phyloP scores from a whole-genome alignment of 2,888 invertebrate genomes.

The Troides aeacus region DNA sequence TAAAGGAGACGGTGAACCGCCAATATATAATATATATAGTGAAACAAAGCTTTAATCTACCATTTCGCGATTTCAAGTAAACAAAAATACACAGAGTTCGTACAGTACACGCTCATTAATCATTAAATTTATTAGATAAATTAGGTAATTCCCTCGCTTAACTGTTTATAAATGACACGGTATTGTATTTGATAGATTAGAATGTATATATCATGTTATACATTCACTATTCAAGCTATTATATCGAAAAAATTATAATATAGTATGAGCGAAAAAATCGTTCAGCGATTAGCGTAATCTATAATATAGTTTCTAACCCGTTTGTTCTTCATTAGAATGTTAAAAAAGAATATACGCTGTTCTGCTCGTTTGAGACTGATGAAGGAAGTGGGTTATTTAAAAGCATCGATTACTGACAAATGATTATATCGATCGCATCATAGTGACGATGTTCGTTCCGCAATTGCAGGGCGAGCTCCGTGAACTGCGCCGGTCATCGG shows the following conservation, averaged over 20 bases:
- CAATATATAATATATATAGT: too few species aligned
- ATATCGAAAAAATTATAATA: too few species aligned
- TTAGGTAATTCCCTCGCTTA: background rate
- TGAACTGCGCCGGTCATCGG: conserved; percentile 63
- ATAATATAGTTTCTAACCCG: too few species aligned
- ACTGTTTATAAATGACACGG: background rate
- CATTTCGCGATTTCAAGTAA: background rate
- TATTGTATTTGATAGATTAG: background rate
- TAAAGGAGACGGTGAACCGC: too few species aligned
- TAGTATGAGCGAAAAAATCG: too few species aligned
- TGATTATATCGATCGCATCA: conserved; percentile 44
- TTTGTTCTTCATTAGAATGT: too few species aligned
- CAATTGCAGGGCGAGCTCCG: conserved; percentile 60
- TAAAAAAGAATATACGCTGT: background rate
- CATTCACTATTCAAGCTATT: too few species aligned
- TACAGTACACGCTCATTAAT: background rate
- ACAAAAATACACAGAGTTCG: background rate
- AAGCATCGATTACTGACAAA: conserved; percentile 30
- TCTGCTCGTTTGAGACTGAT: background rate
- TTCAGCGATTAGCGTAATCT: too few species aligned
- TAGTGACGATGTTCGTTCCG: conserved; percentile 49
- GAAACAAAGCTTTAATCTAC: background rate
- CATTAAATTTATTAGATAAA: background rate
- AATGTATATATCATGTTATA: too few species aligned
- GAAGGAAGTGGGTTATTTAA: background rate